A percentile compares a stretch with the other conserved stretches of the same genome.
Evolutionary conservation across 2,888 invertebrate genomes (phyloP).

Genomic region (Agriopis aurantiaria): DNA sequence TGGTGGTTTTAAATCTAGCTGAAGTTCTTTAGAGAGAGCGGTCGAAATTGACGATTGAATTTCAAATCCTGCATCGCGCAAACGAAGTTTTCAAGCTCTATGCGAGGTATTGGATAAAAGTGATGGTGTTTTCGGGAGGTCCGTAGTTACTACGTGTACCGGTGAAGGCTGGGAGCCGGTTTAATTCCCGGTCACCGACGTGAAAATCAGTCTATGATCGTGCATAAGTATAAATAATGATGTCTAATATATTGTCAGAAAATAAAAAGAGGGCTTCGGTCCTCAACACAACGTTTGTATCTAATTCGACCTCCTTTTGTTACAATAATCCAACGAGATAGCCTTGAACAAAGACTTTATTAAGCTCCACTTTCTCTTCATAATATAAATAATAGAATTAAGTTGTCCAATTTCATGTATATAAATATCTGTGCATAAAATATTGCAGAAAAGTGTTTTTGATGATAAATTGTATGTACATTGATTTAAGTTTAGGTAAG

Average conservation of each 20-base stretch:
- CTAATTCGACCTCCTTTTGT: slow-evolving; percentile 78
- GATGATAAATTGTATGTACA: no score
- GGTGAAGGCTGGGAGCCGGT: slow-evolving; percentile 77
- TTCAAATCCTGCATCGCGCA: slow-evolving; percentile 60
- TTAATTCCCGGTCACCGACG: slow-evolving; percentile 72
- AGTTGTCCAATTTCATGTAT: no score
- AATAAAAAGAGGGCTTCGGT: slow-evolving; percentile 69
- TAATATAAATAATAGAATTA: no score
- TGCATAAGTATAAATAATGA: slow-evolving; percentile 64
- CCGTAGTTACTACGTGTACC: slow-evolving; percentile 80
- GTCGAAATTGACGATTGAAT: background rate
- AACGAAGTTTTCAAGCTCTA: slow-evolving; percentile 41
- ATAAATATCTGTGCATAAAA: no score
- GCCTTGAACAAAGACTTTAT: no score
- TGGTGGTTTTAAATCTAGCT: background rate
- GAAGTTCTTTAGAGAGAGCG: background rate
- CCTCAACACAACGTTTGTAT: slow-evolving; percentile 79
- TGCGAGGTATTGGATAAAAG: slow-evolving; percentile 47
- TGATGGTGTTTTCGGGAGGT: slow-evolving; percentile 57
- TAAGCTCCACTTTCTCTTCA: no score
- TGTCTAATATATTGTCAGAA: slow-evolving; percentile 70
- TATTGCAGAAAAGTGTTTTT: no score
- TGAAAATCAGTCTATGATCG: slow-evolving; percentile 66
- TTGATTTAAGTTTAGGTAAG: no score
- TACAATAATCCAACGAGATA: background rate